Evolutionary conservation across 2,888 invertebrate species (phyloP), one percentile per base, ranked within the genome.

Genomic region (Drosophila nr. medialis): DNA sequence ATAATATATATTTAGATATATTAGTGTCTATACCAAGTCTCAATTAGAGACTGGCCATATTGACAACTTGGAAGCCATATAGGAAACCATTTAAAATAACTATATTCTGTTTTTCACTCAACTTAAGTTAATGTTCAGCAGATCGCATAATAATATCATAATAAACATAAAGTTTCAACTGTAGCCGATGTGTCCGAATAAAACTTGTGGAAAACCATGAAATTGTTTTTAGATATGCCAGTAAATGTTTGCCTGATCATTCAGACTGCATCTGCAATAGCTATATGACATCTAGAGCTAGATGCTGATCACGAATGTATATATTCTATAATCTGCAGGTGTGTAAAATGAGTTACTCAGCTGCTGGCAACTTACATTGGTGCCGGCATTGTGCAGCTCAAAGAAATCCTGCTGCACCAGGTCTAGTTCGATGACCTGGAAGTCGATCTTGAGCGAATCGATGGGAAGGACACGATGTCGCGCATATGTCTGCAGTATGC

Each of bases 401-500:
- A 94, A 95, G 40, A 97, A 94, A 42, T 95, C 94, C 51, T 96
- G 96, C 91, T 97, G 97, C 53, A 95, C 93, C 11, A 97, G 91
- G 29, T 94, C 92, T 6, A 93, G 91, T 0, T 93, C 92, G 7
- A 93, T 92, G 0, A 97, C 94, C n/a, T 93, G 92, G 92, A 98
- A 98, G 92, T 98, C 97, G 91, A 98, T 96, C 91, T 96, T 95
- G 5, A 97, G 93, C 56, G 95, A 95, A 93, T 99, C 98, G 59
- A 99, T 98, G 2, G 98, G 98, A 49, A 97, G 94, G 63, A 96
- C 95, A 88, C 97, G 96, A 82, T 96, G 96, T 54, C 98, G 94
- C 7, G 98, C 98, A 93, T 96, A 96, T 8, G 98, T 97, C 93
- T 99, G 98, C 86, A 98, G 94, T 54, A 97, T 95, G 34, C 98